Percentiles rank a stretch among this genome's conserved stretches.
These are phyloP conservation scores for Smithornis capensis DNA, from an alignment of 2,113 vertebrate genomes.

Conservation along the genomic window DNA sequence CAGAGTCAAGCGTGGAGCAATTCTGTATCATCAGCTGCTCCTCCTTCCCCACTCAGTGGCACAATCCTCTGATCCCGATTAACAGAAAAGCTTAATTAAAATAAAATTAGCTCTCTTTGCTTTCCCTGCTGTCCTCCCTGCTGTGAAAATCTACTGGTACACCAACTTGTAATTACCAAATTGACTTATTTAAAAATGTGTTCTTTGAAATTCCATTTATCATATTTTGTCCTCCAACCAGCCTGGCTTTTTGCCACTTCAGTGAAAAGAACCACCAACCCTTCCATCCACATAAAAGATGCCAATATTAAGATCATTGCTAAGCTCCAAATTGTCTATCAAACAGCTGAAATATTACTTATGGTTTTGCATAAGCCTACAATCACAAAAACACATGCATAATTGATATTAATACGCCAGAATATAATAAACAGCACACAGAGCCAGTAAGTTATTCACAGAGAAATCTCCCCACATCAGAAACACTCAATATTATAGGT, in stretches of 20 bases:
- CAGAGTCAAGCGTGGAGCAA: background rate
- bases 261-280: background rate
- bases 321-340: background rate
- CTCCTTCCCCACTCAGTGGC: background rate
- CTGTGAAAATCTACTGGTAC: constrained; percentile 38
- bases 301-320: background rate
- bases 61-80: constrained; percentile 16
- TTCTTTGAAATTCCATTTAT: constrained; percentile 2
- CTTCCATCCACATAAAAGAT: background rate
- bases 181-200: constrained; percentile 6
- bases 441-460: background rate
- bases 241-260: background rate
- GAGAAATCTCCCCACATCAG: background rate
- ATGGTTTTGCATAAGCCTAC: background rate
- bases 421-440: background rate
- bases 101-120: constrained; percentile 28
- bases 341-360: background rate
- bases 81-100: constrained; percentile 50
- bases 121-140: constrained; percentile 14
- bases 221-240: background rate
- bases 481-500: background rate
- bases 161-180: constrained; percentile 27
- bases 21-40: background rate
- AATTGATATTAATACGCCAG: background rate
- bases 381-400: background rate